Percentiles rank a stretch among this genome's conserved stretches.
Conservation (phyloP, 2,888 invertebrate genomes). For the Lasioglossum lativentre region DNA sequence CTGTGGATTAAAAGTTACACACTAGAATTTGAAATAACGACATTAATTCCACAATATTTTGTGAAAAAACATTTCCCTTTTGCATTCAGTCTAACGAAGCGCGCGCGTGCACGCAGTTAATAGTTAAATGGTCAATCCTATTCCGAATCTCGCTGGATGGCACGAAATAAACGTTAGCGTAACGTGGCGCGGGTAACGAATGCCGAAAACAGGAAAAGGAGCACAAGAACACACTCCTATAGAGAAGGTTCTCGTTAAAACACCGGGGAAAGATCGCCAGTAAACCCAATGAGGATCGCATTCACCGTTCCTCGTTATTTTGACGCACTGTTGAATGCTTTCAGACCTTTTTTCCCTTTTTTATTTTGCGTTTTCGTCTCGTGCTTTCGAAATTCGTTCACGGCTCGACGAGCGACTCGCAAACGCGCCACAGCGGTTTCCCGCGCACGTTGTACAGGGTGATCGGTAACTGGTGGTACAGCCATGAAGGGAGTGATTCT, state of each 20-base stretch:
- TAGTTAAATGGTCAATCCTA: slow-evolving; percentile 4
- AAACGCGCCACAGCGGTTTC: not conserved
- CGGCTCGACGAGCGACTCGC: slow-evolving; percentile 1
- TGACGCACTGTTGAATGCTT: slow-evolving; percentile 55
- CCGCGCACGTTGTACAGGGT: not conserved
- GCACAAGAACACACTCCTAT: not conserved
- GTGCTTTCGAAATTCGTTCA: slow-evolving; percentile 30
- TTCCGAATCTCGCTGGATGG: not conserved
- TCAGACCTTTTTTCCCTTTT: slow-evolving; percentile 23
- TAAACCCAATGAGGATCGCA: slow-evolving; percentile 50
- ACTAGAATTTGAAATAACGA: not conserved
- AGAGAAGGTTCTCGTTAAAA: slow-evolving; percentile 16
- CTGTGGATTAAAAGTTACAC: not conserved
- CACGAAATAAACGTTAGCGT: not conserved
- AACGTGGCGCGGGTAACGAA: slow-evolving; percentile 15
- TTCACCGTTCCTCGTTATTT: slow-evolving; percentile 62
- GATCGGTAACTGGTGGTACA: not conserved
- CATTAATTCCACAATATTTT: not conserved
- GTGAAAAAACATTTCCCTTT: not conserved
- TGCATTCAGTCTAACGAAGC: not conserved
- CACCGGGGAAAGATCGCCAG: slow-evolving; percentile 31
- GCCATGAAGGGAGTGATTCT: not conserved
- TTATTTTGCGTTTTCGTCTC: not conserved
- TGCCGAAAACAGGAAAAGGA: slow-evolving; percentile 25
- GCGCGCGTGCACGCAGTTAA: not conserved